These are phyloP conservation scores for Zaprionus capensis DNA, from an alignment of 1,140 invertebrate species.

Conservation along the genomic window DNA sequence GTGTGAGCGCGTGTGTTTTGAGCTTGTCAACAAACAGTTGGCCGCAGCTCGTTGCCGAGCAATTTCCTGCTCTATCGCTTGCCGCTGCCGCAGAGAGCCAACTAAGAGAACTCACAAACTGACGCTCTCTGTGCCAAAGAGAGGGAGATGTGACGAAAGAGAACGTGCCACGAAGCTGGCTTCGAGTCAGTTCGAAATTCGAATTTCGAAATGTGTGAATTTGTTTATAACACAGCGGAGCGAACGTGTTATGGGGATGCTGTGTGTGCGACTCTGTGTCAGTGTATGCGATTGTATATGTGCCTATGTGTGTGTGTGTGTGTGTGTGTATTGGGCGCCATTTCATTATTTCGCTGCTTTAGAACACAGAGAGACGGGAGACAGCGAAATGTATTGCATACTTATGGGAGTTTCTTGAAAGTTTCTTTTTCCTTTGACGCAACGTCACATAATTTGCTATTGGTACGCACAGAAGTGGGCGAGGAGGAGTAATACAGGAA, in stretches of 20 bases:
- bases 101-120: slow-evolving; percentile 10
- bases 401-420: slow-evolving; percentile 54
- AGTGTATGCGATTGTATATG: neutral
- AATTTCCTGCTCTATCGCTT: slow-evolving; percentile 32
- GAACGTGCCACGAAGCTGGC: slow-evolving; percentile 13
- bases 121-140: slow-evolving; percentile 3
- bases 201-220: slow-evolving; percentile 80
- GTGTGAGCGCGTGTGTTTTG: slow-evolving; percentile 16
- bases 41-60: slow-evolving; percentile 33
- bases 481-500: neutral
- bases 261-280: neutral
- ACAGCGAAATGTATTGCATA: slow-evolving; percentile 64
- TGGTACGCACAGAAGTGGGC: neutral
- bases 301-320: neutral
- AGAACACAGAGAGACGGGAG: slow-evolving; percentile 43
- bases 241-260: slow-evolving; percentile 27
- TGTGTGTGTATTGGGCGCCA: slow-evolving; percentile 43
- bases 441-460: slow-evolving; percentile 38
- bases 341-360: slow-evolving; percentile 61
- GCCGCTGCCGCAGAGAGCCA: slow-evolving; percentile 4
- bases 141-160: neutral
- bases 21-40: slow-evolving; percentile 45
- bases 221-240: slow-evolving; percentile 63
- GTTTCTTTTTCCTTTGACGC: slow-evolving; percentile 28
- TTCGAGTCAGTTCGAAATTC: slow-evolving; percentile 67